Base-by-base conservation (phyloP, 2,888 invertebrate genomes). In the Stenchaetothrips biformis region DNA sequence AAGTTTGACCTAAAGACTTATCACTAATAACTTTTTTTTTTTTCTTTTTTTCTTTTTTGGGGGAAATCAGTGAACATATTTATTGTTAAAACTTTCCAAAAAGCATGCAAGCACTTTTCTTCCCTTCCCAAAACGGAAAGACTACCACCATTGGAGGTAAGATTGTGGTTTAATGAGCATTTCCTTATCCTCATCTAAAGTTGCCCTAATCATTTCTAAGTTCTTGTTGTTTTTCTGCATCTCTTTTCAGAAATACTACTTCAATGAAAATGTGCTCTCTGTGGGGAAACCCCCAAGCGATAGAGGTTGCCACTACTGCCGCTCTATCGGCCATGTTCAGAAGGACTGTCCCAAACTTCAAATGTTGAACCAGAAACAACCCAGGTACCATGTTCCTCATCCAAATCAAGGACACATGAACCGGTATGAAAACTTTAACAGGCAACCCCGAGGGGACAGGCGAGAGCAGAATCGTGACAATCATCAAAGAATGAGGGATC, bases 241-340 rank as follows among this genome's bases (percentile, higher is more conserved):
- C 2, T 37, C 4, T n/a, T 82, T 83, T 18, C 80, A 85, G 84
- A 81, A 82, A 16, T 84, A 83, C 78, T 85, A 84, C 80, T 83
- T 85, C 78, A 83, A 85, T 80, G 11, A 83, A 86, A 86, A 87
- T 86, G 82, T 7, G 21, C 67, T 74, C 25, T 74, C 87, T 21
- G 87, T 87, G 62, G 87, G 86, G 82, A 83, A 85, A 82, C 89
- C 88, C 2, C 89, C 90, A 0, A 88, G 88, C 83, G 89, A 89
- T 83, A 85, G 89, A 48, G 88, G 89, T 37, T 90, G 90, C 83
- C 85, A 88, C 25, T 84, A 86, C 21, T 90, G 90, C 84, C 88
- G 88, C 80, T 88, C 88, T 83, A 89, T 90, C 81, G 90, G 90
- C 6, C 90, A 90, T 83, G 86, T 88, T 81, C 87, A 86, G 7